Evolutionary conservation across 2,797 vertebrate species (phyloP).

Genomic region (Eulemur mongoz): DNA sequence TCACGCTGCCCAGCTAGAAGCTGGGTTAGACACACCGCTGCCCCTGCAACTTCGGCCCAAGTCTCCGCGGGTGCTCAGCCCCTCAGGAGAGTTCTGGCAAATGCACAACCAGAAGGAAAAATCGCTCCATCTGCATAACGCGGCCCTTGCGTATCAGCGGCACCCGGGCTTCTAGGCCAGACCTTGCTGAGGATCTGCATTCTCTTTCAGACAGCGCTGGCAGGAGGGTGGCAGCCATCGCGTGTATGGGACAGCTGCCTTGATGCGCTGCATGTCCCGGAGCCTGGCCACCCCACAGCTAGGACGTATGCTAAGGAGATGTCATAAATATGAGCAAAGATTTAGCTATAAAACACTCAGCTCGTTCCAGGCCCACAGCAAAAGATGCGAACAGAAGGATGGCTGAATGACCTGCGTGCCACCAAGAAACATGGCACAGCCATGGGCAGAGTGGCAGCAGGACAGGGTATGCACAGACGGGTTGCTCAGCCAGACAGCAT

Average conservation of each 20-base stretch:
- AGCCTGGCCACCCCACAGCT: fast-evolving
- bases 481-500: fast-evolving
- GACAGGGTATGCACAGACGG: fast-evolving
- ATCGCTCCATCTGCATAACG: fast-evolving
- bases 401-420: fast-evolving
- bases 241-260: fast-evolving
- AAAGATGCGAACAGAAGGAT: fast-evolving
- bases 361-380: fast-evolving
- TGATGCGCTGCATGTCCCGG: fast-evolving
- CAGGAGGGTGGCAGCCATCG: not conserved
- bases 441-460: not conserved
- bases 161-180: too few species aligned
- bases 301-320: not conserved
- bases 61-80: too few species aligned
- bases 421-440: fast-evolving
- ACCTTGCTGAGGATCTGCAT: fast-evolving
- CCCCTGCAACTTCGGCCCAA: not conserved
- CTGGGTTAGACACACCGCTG: fast-evolving
- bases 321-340: not conserved
- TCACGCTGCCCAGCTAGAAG: fast-evolving
- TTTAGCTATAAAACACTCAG: too few species aligned
- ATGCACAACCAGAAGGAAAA: fast-evolving
- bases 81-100: not conserved
- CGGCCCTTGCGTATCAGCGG: fast-evolving
- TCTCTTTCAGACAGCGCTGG: fast-evolving